A percentile compares a stretch with the other conserved stretches of the same genome.
phyloP scores from a whole-genome alignment of 1,140 invertebrate genomes.

The Patella vulgata region DNA sequence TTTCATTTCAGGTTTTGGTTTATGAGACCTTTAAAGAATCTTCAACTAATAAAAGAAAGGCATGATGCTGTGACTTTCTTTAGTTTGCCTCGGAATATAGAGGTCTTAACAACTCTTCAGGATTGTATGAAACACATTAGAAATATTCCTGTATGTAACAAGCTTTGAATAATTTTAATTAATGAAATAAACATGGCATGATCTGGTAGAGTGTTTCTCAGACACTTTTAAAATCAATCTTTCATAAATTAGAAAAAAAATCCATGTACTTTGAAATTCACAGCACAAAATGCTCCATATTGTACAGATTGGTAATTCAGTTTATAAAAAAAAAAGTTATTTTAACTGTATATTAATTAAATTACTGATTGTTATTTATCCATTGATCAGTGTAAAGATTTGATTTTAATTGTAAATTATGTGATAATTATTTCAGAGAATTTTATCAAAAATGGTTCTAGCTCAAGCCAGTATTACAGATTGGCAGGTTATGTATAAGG shows the following conservation, averaged over 20 bases:
- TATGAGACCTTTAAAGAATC: constrained; percentile 73
- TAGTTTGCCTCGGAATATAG: constrained; percentile 69
- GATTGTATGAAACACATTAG: constrained; percentile 72
- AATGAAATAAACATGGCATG: neutral
- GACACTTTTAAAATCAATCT: no score
- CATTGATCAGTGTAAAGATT: no score
- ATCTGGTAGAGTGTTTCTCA: no score
- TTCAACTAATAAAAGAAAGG: constrained; percentile 70
- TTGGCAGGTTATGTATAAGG: constrained; percentile 73
- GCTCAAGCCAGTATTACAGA: constrained; percentile 73
- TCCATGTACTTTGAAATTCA: no score
- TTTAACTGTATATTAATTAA: no score
- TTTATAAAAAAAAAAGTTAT: no score
- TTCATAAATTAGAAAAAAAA: no score
- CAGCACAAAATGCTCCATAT: no score
- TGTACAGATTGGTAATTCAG: no score
- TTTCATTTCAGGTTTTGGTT: constrained; percentile 67
- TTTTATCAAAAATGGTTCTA: constrained; percentile 72
- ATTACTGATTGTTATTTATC: no score
- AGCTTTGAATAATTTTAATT: constrained; percentile 10
- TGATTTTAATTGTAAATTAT: no score
- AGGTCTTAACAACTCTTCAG: constrained; percentile 71
- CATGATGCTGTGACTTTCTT: constrained; percentile 75
- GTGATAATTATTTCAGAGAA: no score
- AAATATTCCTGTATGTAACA: constrained; percentile 68